Conservation (phyloP, 1,140 invertebrate genomes). For the Lepidotrigona ventralis region DNA sequence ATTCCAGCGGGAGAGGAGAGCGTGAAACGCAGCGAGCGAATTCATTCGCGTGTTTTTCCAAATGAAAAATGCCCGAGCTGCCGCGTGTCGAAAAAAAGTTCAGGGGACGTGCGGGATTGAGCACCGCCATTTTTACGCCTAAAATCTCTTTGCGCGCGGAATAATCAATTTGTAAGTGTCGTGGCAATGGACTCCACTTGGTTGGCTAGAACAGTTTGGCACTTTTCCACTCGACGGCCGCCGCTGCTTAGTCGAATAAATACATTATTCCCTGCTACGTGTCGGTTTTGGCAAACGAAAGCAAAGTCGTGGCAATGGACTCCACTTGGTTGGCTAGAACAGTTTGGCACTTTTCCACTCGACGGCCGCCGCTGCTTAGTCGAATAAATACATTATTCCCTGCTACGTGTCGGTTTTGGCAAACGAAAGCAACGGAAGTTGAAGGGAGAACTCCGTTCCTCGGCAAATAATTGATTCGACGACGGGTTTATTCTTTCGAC, state of each 20-base stretch:
- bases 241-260: slow-evolving; percentile 24
- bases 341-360: slow-evolving; percentile 48
- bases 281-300: slow-evolving; percentile 24
- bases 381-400: slow-evolving; percentile 38
- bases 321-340: background rate
- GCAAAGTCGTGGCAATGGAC: background rate
- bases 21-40: background rate
- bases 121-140: background rate
- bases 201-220: slow-evolving; percentile 30
- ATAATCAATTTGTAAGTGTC: slow-evolving; percentile 6
- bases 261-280: slow-evolving; percentile 21
- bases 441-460: background rate
- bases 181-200: background rate
- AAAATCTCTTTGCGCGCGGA: background rate
- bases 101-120: background rate
- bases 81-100: background rate
- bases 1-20: background rate
- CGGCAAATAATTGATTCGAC: slow-evolving; percentile 15
- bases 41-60: background rate
- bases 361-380: background rate
- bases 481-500: background rate
- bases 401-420: slow-evolving; percentile 20
- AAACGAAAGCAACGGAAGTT: background rate
- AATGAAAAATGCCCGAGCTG: background rate
- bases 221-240: slow-evolving; percentile 30